A percentile compares a stretch with the other conserved stretches of the same genome.
These are phyloP conservation scores for Sphenopsis melanotis DNA, from an alignment of 2,797 vertebrate species.

Conservation along the genomic window DNA sequence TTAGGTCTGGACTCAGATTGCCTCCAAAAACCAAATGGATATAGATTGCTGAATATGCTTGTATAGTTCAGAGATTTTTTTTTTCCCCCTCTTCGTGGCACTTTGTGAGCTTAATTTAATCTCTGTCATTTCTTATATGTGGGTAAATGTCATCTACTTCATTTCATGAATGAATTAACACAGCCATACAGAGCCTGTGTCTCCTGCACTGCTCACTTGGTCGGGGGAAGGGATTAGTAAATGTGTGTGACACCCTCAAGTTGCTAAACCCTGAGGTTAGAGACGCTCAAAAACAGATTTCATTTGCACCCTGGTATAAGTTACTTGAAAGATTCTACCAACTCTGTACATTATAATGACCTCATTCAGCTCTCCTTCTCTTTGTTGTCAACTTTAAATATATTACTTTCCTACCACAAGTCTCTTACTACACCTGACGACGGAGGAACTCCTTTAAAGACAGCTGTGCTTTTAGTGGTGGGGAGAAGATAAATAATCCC, in stretches of 20 bases:
- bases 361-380: not conserved
- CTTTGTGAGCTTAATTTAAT: slow-evolving; percentile 54
- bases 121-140: slow-evolving; percentile 34
- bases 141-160: slow-evolving; percentile 54
- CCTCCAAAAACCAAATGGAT: not conserved
- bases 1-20: not conserved
- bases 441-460: slow-evolving; percentile 5
- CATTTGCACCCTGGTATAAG: not conserved
- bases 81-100: not conserved
- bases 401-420: not conserved
- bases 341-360: not conserved
- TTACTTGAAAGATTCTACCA: not conserved
- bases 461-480: not conserved
- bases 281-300: not conserved
- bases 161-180: slow-evolving; percentile 64
- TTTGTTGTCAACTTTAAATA: not conserved
- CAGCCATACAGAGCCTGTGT: not conserved
- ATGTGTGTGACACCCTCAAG: not conserved
- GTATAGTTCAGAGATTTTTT: not conserved
- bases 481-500: slow-evolving; percentile 7
- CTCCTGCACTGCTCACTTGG: not conserved
- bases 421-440: not conserved
- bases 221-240: not conserved
- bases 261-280: not conserved
- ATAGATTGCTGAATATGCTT: not conserved